phyloP scores from a whole-genome alignment of 2,113 vertebrate species.

The Paramormyrops kingsleyae region DNA sequence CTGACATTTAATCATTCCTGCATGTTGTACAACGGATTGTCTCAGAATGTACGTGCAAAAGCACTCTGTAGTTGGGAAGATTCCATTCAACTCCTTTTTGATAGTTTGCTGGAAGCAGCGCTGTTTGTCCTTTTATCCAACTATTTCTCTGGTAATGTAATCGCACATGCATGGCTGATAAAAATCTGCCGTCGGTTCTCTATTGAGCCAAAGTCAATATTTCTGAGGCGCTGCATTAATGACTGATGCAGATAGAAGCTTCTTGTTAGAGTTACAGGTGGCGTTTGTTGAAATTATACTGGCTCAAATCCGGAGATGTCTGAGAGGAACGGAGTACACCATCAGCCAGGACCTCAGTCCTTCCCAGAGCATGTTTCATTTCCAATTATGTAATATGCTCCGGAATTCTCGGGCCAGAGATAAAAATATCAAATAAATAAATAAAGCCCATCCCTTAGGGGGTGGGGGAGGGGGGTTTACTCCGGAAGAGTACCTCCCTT shows the following conservation, averaged over 20 bases:
- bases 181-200: conserved; percentile 26
- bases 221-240: conserved; percentile 25
- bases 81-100: neutral
- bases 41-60: neutral
- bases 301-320: neutral
- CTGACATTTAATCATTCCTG: neutral
- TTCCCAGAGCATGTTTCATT: conserved; percentile 32
- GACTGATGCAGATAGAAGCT: neutral
- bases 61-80: neutral
- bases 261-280: neutral
- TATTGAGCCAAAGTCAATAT: conserved; percentile 13
- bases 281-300: conserved; percentile 1
- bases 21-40: neutral
- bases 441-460: conserved; percentile 41
- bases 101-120: neutral
- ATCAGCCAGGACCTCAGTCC: neutral
- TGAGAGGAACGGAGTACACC: neutral
- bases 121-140: neutral
- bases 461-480: conserved; percentile 34
- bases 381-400: conserved; percentile 44
- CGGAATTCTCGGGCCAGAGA: conserved; percentile 45
- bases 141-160: conserved; percentile 9
- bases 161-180: conserved; percentile 22
- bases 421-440: conserved; percentile 66
- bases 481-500: conserved; percentile 13